These are phyloP conservation scores for cat (Felis catus) DNA, from an alignment of 2,113 vertebrate genomes.

Conservation along the genomic window DNA sequence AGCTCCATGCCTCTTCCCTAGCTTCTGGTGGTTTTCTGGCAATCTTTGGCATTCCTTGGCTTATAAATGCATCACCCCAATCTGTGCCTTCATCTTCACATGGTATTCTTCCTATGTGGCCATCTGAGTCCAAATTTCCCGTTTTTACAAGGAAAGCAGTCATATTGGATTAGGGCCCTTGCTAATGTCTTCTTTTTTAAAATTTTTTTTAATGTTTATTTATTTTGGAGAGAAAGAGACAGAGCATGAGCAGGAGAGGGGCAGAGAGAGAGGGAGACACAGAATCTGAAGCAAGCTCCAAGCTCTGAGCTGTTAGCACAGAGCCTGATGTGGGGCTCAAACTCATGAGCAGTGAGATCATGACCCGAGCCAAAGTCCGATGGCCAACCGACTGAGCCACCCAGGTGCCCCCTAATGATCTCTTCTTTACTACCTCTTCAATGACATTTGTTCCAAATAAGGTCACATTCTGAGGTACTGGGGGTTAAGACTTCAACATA, in stretches of 20 bases:
- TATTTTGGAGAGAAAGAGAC: too few relatives aligned
- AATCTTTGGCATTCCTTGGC: not conserved
- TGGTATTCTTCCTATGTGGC: not conserved
- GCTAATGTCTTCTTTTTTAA: too few relatives aligned
- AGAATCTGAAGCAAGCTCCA: too few relatives aligned
- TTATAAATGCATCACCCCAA: not conserved
- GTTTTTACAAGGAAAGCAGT: slow-evolving; percentile 7
- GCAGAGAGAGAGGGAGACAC: too few relatives aligned
- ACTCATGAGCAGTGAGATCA: too few relatives aligned
- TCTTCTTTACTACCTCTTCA: not conserved
- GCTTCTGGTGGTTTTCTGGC: not conserved
- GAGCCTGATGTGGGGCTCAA: too few relatives aligned
- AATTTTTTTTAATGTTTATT: too few relatives aligned
- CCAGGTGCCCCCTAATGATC: not conserved
- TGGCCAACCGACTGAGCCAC: too few relatives aligned
- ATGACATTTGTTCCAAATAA: not conserved
- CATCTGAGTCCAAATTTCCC: not conserved
- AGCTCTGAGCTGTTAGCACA: too few relatives aligned
- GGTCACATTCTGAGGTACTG: not conserved
- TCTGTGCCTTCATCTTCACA: not conserved
- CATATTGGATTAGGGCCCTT: not conserved
- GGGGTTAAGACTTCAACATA: not conserved
- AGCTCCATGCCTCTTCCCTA: not conserved
- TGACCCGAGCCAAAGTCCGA: too few relatives aligned
- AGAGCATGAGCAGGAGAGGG: too few relatives aligned